Percentiles rank a stretch among this genome's conserved stretches.
phyloP scores from a whole-genome alignment of 2,797 vertebrate species.

The Acrossocheilus wenchowensis region DNA sequence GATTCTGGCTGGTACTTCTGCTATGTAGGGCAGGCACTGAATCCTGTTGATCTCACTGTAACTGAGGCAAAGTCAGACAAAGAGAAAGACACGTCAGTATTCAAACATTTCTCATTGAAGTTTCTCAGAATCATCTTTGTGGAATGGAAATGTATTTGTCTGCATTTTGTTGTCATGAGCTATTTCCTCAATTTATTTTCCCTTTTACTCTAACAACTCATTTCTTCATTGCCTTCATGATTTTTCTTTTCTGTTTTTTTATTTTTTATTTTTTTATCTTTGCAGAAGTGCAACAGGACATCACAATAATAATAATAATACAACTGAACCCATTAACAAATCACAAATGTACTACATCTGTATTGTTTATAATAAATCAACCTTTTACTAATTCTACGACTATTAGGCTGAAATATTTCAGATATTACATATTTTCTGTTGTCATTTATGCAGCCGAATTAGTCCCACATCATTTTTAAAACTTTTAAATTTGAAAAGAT shows the following conservation, averaged over 20 bases:
- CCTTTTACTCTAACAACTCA: not conserved
- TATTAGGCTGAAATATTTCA: not conserved
- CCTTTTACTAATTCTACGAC: not conserved
- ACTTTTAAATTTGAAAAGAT: not conserved
- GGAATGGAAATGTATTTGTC: too few relatives aligned
- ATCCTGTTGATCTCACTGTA: slow-evolving; percentile 35
- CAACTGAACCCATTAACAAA: not conserved
- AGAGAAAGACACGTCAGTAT: not conserved
- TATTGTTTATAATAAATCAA: not conserved
- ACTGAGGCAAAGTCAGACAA: not conserved
- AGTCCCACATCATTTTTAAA: not conserved
- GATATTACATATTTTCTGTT: not conserved
- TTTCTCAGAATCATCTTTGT: not conserved
- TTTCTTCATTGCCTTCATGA: not conserved
- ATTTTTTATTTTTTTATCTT: not conserved
- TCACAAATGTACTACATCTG: not conserved
- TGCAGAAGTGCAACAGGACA: not conserved
- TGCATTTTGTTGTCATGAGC: not conserved
- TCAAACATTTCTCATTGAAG: rapidly evolving
- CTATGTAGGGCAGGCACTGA: slow-evolving; percentile 19
- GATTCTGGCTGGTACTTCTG: too few relatives aligned
- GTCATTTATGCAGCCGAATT: not conserved
- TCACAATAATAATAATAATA: too few relatives aligned
- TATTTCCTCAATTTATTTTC: not conserved
- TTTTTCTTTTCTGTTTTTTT: not conserved